phyloP scores from a whole-genome alignment of 2,888 invertebrate species.

The Orchestes rusci region DNA sequence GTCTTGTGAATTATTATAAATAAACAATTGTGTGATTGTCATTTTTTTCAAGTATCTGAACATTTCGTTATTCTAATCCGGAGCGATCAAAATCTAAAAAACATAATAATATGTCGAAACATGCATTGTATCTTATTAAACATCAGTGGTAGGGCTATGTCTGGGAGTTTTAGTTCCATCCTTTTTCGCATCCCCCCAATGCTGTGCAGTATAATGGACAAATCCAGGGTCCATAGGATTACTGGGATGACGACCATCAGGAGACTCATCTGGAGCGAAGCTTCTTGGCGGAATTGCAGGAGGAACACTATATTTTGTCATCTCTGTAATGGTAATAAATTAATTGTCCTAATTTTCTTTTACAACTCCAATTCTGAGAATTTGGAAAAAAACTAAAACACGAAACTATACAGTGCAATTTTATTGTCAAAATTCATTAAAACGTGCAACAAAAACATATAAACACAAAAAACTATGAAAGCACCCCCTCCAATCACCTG shows the following conservation, averaged over 20 bases:
- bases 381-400: too few relatives aligned
- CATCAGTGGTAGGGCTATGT: conserved; percentile 35
- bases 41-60: too few relatives aligned
- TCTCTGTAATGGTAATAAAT: conserved; percentile 11
- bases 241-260: conserved; percentile 50
- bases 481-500: conserved; percentile 21
- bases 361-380: background rate
- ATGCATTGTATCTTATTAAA: too few relatives aligned
- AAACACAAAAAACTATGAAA: conserved; percentile 3
- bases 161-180: conserved; percentile 47
- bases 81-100: too few relatives aligned
- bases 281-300: conserved; percentile 29
- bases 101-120: background rate
- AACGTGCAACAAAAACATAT: background rate
- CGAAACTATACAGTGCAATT: too few relatives aligned
- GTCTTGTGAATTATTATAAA: too few relatives aligned
- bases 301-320: conserved; percentile 33
- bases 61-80: too few relatives aligned
- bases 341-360: background rate
- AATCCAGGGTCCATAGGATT: conserved; percentile 67
- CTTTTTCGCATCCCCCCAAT: conserved; percentile 48
- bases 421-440: too few relatives aligned
- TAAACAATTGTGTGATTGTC: too few relatives aligned
- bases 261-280: conserved; percentile 40
- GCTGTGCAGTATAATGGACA: conserved; percentile 63